Evolutionary conservation across 2,113 vertebrate genomes (phyloP), one percentile per base, ranked within the genome.

Genomic region (Oncorhynchus kisutch): DNA sequence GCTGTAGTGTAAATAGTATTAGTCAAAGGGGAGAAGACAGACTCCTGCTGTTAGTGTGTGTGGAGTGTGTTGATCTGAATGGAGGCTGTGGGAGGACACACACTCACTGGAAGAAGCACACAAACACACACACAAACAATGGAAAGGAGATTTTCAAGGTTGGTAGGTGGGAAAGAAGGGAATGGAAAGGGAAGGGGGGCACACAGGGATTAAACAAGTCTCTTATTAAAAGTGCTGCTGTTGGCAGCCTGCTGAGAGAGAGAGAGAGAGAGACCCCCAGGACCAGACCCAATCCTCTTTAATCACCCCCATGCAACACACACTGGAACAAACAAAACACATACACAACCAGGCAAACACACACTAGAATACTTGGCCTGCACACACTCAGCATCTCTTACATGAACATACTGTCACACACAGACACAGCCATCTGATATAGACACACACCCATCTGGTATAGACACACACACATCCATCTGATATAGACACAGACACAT

Each of bases 161-260:
- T 83, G 75, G 81, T 64, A 82, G 81, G 72, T 77, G 57, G 51
- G 4, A 54, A 18, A 18, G 14, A 54, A 82, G 76, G 59, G 69
- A 18, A 54, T 54, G 51, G 51, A 16, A 54, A 54, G 4, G 3
- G 72, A 78, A 78, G 67, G 72, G 77, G 67, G 67, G 39, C 7
- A 39, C 49, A 66, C 70, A 48, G 75, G 79, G 84, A 83, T 85
- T 88, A 86, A 85, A 77, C 78, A 76, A 81, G 71, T 88, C 76
- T 84, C 81, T 91, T 90, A 86, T 84, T 0, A 1, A 81, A 24
- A 74, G 1, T 85, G n/a, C 0, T 69, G 54, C 51, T 54, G 78
- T 85, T 88, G 77, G 82, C 84, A 82, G 77, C 66, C 83, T 85
- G 74, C 79, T 79, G 80, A 88, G 82, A 70, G 90, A 88, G 27